Evolutionary conservation across 2,797 vertebrate species (phyloP).

Genomic region (Helicolenus hilgendorfi): DNA sequence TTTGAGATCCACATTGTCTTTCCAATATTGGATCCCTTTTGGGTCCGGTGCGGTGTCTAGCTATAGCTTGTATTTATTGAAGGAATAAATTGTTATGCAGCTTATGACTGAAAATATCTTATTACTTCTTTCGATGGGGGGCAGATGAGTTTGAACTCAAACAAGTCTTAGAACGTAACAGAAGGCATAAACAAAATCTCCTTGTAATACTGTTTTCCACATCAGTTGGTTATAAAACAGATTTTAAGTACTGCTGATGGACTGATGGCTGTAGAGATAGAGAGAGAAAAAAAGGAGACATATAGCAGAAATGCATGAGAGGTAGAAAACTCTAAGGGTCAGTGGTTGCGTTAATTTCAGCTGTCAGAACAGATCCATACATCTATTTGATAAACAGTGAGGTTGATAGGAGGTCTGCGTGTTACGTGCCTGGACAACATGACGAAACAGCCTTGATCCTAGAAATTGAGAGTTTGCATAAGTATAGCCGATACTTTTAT

Average conservation of each 20-base stretch:
- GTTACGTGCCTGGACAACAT: slow-evolving; percentile 3
- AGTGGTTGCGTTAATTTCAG: slow-evolving; percentile 40
- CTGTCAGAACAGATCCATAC: slow-evolving; percentile 36
- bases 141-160: slow-evolving; percentile 28
- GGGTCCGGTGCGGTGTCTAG: not conserved
- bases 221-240: slow-evolving; percentile 6
- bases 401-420: not conserved
- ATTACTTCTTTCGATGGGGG: not conserved
- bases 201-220: not conserved
- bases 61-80: slow-evolving; percentile 8
- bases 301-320: not conserved
- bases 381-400: slow-evolving; percentile 21
- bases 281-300: not conserved
- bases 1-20: not conserved
- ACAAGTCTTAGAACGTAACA: not conserved
- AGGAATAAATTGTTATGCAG: not conserved
- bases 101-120: not conserved
- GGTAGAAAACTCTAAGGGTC: slow-evolving; percentile 9
- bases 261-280: not conserved
- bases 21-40: not conserved
- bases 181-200: not conserved
- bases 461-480: not conserved
- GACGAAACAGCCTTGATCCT: not conserved
- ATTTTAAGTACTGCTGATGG: not conserved
- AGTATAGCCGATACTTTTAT: not conserved